Base-by-base conservation (phyloP, 1,140 invertebrate species). In the Episyrphus balteatus region DNA sequence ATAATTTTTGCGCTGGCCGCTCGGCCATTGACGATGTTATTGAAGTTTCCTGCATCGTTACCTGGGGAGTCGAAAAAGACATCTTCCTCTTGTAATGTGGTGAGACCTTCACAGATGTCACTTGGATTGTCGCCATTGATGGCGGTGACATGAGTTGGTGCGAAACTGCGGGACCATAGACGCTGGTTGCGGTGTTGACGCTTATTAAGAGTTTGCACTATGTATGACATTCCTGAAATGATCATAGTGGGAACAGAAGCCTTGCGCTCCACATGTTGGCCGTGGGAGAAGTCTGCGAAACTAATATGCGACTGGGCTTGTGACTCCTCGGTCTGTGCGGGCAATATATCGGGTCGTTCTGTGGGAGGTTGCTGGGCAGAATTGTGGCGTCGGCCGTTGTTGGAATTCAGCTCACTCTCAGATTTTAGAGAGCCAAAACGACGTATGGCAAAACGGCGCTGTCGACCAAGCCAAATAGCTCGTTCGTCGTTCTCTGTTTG, bases 401-500 rank as follows among this genome's bases (percentile, higher is more conserved):
- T 13, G 9, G 46, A 39, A 14, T 30, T 18, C 21, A 49, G 12
- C 21, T 51, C 47, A 42, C 51, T 57, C 30, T 61, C 53, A 0
- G 46, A 48, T 47, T 58, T 55, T 5, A 68, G 47, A 21, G 54
- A 46, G 3, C 66, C 66, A 44, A 68, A 66, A 10, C 66, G 54
- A 15, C 66, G 54, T 7, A 68, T 47, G 0, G 82, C 81, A 59
- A 85, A 72, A 37, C 83, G 73, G 50, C 79, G 77, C 46, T 83
- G 74, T 46, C 83, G 63, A 46, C 83, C 81, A 42, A 81, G 64
- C 83, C 83, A 86, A 57, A 79, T 61, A 26, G 73, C 66, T 52
- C 72, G 76, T 56, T 84, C 79, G 7, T 73, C 64, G 1, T 73
- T 69, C 59, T 84, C 82, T 2, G 75, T 76, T 48, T 77, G 74